phyloP scores from a whole-genome alignment of 2,113 vertebrate genomes.

The Beaufortia kweichowensis region DNA sequence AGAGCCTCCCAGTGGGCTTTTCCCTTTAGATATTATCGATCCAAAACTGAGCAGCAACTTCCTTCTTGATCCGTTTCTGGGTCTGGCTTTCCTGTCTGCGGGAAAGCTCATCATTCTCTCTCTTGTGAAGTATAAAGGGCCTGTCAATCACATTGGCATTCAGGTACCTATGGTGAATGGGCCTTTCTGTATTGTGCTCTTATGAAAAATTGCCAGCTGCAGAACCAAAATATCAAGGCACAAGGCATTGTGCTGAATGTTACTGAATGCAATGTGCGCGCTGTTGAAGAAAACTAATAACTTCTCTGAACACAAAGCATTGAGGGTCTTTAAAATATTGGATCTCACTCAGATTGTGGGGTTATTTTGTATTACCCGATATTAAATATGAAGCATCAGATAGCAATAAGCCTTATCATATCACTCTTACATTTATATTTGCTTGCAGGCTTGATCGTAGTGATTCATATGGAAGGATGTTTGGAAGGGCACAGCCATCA shows the following conservation, averaged over 20 bases:
- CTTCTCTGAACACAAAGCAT: not conserved
- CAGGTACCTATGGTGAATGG: slow-evolving; percentile 19
- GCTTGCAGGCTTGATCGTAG: not conserved
- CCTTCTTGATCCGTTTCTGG: slow-evolving; percentile 26
- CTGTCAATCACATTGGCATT: slow-evolving; percentile 39
- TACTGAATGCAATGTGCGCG: not conserved
- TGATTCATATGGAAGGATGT: not conserved
- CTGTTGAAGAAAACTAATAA: slow-evolving; percentile 10
- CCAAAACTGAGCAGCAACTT: slow-evolving; percentile 37
- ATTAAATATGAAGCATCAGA: not conserved
- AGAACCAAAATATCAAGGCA: slow-evolving; percentile 1
- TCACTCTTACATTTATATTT: not conserved
- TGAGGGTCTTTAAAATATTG: not conserved
- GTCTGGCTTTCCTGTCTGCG: slow-evolving; percentile 34
- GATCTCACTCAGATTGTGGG: not conserved
- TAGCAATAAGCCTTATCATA: not conserved
- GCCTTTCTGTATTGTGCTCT: slow-evolving; percentile 30
- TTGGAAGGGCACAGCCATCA: not conserved
- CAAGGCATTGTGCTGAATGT: slow-evolving; percentile 26
- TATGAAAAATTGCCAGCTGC: slow-evolving; percentile 20
- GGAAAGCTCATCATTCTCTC: slow-evolving; percentile 31
- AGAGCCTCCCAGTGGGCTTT: slow-evolving; percentile 40
- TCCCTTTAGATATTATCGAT: slow-evolving; percentile 46
- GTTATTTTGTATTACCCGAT: not conserved
- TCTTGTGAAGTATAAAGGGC: slow-evolving; percentile 30